phyloP scores from a whole-genome alignment of 2,797 vertebrate genomes.

The Gymnothorax javanicus region DNA sequence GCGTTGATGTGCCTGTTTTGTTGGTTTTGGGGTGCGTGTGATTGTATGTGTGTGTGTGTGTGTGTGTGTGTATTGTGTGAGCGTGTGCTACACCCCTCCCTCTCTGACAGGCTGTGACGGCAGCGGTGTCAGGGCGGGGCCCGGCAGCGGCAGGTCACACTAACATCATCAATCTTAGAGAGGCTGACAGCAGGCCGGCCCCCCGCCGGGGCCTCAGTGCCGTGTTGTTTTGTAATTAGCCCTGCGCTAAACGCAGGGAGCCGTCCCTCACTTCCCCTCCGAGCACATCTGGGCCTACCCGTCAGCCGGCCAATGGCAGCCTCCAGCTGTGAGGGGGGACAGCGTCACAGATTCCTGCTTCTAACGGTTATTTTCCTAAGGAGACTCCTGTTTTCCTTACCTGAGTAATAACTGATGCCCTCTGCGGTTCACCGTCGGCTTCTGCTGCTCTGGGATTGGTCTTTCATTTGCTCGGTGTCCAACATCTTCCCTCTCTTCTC shows the following conservation, averaged over 20 bases:
- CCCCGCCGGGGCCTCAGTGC: slow-evolving; percentile 72
- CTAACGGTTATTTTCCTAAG: background rate
- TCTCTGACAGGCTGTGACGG: slow-evolving; percentile 69
- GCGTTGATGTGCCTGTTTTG: background rate
- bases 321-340: slow-evolving; percentile 18
- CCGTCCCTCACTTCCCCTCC: slow-evolving; percentile 62
- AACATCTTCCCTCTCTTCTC: slow-evolving; percentile 13
- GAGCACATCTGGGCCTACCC: slow-evolving; percentile 65
- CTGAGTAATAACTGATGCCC: slow-evolving; percentile 2
- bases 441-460: background rate
- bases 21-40: slow-evolving; percentile 34
- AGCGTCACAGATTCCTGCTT: background rate
- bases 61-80: background rate
- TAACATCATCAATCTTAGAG: slow-evolving; percentile 83
- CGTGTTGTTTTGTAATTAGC: slow-evolving; percentile 87
- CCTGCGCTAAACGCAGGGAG: slow-evolving; percentile 79
- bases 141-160: slow-evolving; percentile 77
- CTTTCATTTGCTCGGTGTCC: background rate
- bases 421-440: background rate
- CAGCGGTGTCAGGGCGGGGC: slow-evolving; percentile 71
- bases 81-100: slow-evolving; percentile 43
- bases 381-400: background rate
- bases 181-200: slow-evolving; percentile 69
- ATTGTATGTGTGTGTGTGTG: background rate
- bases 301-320: slow-evolving; percentile 52